Base-by-base conservation (phyloP, 2,797 vertebrate species). In the Hybognathus amarus region DNA sequence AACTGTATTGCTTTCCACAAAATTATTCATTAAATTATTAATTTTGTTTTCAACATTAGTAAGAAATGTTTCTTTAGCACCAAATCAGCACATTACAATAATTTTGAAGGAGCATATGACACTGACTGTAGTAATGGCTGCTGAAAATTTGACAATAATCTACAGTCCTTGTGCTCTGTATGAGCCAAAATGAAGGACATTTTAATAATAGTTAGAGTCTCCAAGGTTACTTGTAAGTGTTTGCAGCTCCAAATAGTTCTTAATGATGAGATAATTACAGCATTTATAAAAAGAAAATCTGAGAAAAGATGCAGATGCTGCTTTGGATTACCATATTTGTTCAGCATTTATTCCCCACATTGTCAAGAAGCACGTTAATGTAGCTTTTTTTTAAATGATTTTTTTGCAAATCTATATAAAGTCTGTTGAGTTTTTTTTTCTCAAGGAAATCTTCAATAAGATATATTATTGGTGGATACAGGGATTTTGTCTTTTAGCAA, bases 261-360 rank as follows among this genome's bases (percentile, higher is more conserved):
- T 84, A 83, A 85, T 76, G 81, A 85, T 85, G 54, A 78, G 74
- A 85, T 87, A 87, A 89, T 89, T 83, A 83, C 85, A 79, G 76
- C 77, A 73, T 84, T 82, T 27, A 77, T 87, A 69, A 70, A 80
- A 78, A 80, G 67, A 52, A 80, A 77, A 52, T 66, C 64, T 38
- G 36, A 42, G 54, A 68, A 79, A 80, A 80, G 20, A 74, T 33
- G 66, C 24, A 54, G 38, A 66, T 80, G 67, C 38, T 70, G n/a
- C 68, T 80, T 80, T 30, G 8, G 38, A 77, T 42, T 56, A 30
- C 40, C 33, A 17, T 52, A 67, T 83, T 59, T 79, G 71, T 70
- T 82, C 63, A 24, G 18, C 47, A 79, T 63, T 54, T 77, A 7
- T 54, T 33, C 27, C 61, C 47, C 36, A 24, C 27, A 52, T 71